Base-by-base conservation (phyloP, 2,888 invertebrate genomes). In the Mimachlamys varia region DNA sequence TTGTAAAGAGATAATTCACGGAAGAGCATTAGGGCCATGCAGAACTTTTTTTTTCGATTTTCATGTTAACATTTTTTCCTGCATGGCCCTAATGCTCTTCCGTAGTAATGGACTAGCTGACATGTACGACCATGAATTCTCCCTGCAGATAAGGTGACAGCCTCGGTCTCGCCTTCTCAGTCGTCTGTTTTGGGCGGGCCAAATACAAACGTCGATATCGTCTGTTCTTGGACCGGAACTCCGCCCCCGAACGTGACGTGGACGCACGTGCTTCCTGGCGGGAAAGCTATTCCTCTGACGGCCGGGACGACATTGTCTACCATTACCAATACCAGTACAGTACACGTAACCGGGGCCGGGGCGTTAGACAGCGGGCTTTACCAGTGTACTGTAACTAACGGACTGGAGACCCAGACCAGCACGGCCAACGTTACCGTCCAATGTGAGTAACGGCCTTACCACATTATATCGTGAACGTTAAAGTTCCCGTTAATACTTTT, bases 181-280 rank as follows among this genome's bases (percentile, higher is more conserved):
- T 27, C 89, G 27, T 88, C 88, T 12, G 87, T 88, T 12, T 13
- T 33, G 0, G 53, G 76, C 4, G 88, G 87, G 13, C 89, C 90
- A 50, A 90, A 50, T 49, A 53, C 53, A 53, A 53, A 53, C 53
- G 15, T 89, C 0, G 89, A 90, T 15, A 89, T 90, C 53, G 87
- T 89, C 22, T 92, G 91, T 50, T 88, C 89, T 0, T 92, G 58
- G 49, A 88, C 90, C 53, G 91, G 91, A 49, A 50, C 89, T 27
- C 91, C 91, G 7, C 91, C 89, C 4, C 91, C 91, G n/a, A 88
- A 44, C 27, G 89, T 92, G 0, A 87, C 88, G 27, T 92, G 91
- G 91, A 89, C 87, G 27, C 91, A 92, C 53, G 87, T 92, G 17
- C 55, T 55, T 27, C 89, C 88, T 12, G 88, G 89, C 38, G 88